Base-by-base conservation (phyloP, 2,797 vertebrate genomes). In the Knipowitschia caucasica region DNA sequence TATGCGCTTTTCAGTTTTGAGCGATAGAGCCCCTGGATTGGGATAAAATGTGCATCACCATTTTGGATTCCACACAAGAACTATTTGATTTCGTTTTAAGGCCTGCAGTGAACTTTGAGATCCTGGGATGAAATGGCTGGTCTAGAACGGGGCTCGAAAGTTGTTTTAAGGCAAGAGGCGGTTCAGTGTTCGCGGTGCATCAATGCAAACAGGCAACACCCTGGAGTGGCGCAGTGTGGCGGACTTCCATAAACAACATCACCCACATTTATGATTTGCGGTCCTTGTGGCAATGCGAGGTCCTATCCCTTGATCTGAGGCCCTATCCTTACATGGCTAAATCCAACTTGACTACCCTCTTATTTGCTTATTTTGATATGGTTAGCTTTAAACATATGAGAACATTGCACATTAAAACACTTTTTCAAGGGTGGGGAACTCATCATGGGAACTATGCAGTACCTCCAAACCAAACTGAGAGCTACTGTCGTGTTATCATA, bases 1-100 rank as follows among this genome's bases (percentile, higher is more conserved):
- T 89, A 89, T 90, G 84, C 82, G 88, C 90, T 89, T 89, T 91
- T 89, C 88, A 87, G 88, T 88, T 88, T 89, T 85, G 86, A 87
- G 87, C 78, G 79, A 86, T 81, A 82, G 88, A 85, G 81, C 84
- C 84, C 83, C 81, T 56, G 78, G 77, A 84, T 84, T 75, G 77
- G 81, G 85, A 83, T 83, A 77, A 85, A 84, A 85, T 77, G 69
- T 44, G 70, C 67, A 67, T 56, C 73, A 42, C 68, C 63, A 62
- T 80, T 68, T 60, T 71, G 64, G 23, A 69, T 80, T 71, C 73
- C 73, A 71, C 67, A 68, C 67, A 65, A 9, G 51, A 70, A 66
- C 68, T 69, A 25, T 68, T 66, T 55, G 57, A 73, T 21, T 62
- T 53, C 39, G 44, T 35, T 59, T 64, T 64, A 55, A 67, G 64